Base-by-base conservation (phyloP, 2,797 vertebrate genomes). In the Cyclura pinguis region DNA sequence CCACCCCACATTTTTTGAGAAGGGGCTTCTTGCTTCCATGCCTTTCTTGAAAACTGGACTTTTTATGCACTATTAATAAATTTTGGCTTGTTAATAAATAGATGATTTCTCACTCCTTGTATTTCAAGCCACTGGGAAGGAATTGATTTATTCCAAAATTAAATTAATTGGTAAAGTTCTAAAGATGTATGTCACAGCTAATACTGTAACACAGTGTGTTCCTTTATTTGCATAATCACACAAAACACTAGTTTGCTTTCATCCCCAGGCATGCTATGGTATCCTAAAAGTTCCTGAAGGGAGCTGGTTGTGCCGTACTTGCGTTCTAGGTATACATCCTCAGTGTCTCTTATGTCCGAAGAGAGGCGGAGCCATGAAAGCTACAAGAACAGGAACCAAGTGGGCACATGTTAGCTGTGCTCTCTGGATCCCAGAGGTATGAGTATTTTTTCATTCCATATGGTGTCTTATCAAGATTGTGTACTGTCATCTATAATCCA, bases 401-500 rank as follows among this genome's bases (percentile, higher is more conserved):
- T 99, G 99, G 99, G 99, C 98, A 13, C 99, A 99, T 24, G 99
- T 99, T 59, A 99, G 99, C 97, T 99, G 99, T 93, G 99, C 99
- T 77, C 98, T 99, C 88, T 99, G 99, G 99, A 99, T 99, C 95
- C 99, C 99, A 24, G 99, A 99, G 98, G 99, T 99, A 97, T 96
- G 91, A 74, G 38, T 47, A 18, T 77, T 91, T 91, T 85, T 91
- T 22, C 52, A 29, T 77, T 67, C 42, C 38, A 22, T 50, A 29
- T 13, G 22, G 14, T 91, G 32, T 42, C 27, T 59, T 76, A 42
- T 20, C 24, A 55, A 72, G 32, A 52, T 13, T 10, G 9, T 55
- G 18, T 85, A 27, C 9, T 42, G 18, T 55, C 27, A n/a, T 6
- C 18, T 67, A 5, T 42, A 57, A 18, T 57, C n/a, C 6, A 24